phyloP scores from a whole-genome alignment of 2,888 invertebrate species.

The Furcula furcula region DNA sequence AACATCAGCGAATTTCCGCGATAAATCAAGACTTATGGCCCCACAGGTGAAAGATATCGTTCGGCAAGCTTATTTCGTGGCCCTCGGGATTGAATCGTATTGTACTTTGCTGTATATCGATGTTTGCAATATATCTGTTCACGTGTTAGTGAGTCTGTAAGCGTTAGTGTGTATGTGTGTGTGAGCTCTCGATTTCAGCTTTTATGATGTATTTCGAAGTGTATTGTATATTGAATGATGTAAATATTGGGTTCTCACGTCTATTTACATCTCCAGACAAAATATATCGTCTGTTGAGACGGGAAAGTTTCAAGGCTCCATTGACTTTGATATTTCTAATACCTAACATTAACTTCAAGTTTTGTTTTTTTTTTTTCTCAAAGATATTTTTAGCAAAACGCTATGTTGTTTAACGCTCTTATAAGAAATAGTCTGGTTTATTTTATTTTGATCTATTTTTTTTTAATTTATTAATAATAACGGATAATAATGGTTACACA shows the following conservation, averaged over 20 bases:
- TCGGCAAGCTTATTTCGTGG: not conserved
- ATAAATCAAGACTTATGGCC: not conserved
- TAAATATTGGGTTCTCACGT: not conserved
- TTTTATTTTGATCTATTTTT: too few relatives aligned
- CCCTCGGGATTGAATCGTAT: not conserved
- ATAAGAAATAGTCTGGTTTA: too few relatives aligned
- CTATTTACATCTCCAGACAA: not conserved
- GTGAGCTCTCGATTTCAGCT: not conserved
- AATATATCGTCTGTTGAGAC: not conserved
- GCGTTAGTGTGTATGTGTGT: not conserved
- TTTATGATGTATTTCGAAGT: not conserved
- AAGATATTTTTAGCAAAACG: not conserved
- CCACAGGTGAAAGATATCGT: not conserved
- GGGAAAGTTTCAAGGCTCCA: not conserved
- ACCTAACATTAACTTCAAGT: not conserved
- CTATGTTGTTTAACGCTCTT: too few relatives aligned
- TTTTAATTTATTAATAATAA: too few relatives aligned
- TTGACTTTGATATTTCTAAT: not conserved
- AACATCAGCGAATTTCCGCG: not conserved
- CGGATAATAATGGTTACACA: too few relatives aligned
- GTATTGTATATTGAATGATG: not conserved
- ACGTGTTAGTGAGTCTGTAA: not conserved
- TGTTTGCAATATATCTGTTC: not conserved
- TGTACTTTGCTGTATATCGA: too few relatives aligned
- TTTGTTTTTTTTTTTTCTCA: not conserved